Evolutionary conservation across 2,113 vertebrate species (phyloP), one percentile per base, ranked within the genome.

Genomic region (Poeciliopsis occidentalis): DNA sequence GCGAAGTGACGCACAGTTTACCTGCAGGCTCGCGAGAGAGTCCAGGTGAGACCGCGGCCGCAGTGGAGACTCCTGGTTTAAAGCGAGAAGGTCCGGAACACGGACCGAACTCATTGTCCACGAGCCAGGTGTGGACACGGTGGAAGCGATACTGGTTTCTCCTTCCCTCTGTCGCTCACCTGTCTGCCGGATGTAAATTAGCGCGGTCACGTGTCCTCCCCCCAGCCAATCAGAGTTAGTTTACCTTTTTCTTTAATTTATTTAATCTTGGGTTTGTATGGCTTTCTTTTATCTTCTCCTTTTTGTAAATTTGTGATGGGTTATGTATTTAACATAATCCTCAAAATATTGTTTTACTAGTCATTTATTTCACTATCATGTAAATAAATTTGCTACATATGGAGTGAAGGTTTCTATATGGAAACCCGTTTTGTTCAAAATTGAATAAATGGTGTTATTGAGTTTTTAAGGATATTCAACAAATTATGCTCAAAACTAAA

Each of bases 161-260:
- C 54, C 22, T 68, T 75, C 73, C 2, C 54, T 44, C 54, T 13
- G 63, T 75, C 73, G 22, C 72, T 78, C 75, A 85, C 86, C 81
- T 87, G 73, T 41, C 83, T 60, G 80, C 37, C 69, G 30, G 47
- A 73, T 80, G 83, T 12, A 73, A 81, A 78, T 79, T 19, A 76
- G 4, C 13, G 0, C 0, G 2, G 32, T 76, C 91, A 92, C 83
- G 39, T 88, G 90, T 4, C 8, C 27, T 0, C 1, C 11, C 12
- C 11, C 1, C 11, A n/a, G n/a, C 90, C 87, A 90, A 91, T 89
- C 79, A 90, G 64, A 82, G 29, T 37, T 4, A 12, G 47, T 30
- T 12, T 10, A 24, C 57, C 22, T 39, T 6, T 51, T 19, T 24
- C 13, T 75, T 3, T 2, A 29, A 29, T 29, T 29, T 29, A 29